Base-by-base conservation (phyloP, 2,797 vertebrate genomes). In the Borostomias antarcticus region DNA sequence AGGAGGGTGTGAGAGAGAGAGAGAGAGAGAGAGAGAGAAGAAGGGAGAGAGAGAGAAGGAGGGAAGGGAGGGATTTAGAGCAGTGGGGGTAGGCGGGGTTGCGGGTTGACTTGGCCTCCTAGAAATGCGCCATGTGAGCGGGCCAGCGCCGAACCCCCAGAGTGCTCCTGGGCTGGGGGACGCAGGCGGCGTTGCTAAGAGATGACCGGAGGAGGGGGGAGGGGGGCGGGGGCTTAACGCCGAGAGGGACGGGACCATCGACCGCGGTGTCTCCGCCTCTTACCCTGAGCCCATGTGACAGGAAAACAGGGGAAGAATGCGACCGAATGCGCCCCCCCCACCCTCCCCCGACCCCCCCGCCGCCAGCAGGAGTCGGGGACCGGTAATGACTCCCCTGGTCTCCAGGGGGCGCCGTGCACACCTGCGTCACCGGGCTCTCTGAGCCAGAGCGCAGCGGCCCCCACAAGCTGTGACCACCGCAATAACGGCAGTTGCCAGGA, bases 141-240 rank as follows among this genome's bases (percentile, higher is more conserved):
- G 90, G n/a, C n/a, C n/a, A n/a, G n/a, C n/a, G n/a, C n/a, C n/a
- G n/a, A n/a, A 92, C 91, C 91, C 90, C 89, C 90, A 87, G 88
- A 90, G 90, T 89, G 88, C 90, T 90, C 90, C 85, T 82, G 89
- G 89, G 91, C 90, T 82, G 78, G 76, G 86, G 86, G 88, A 92
- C 86, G 82, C 84, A 78, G 79, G 77, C 70, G 50, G 83, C 71
- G 91, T 92, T 91, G 91, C 92, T 93, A 91, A 88, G 92, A 88
- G 88, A 92, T 89, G 87, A 88, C 81, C 87, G 82, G 84, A 74
- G 76, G 84, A 83, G 85, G 83, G 74, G 78, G 81, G 61, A 48
- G 62, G 52, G 57, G 66, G 73, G 66, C 43, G 75, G 74, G 53
- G 78, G 79, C 81, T 62, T 47, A 35, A 79, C 73, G 81, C 80